Evolutionary conservation across 2,888 invertebrate species (phyloP).

Genomic region (Aromia moschata): DNA sequence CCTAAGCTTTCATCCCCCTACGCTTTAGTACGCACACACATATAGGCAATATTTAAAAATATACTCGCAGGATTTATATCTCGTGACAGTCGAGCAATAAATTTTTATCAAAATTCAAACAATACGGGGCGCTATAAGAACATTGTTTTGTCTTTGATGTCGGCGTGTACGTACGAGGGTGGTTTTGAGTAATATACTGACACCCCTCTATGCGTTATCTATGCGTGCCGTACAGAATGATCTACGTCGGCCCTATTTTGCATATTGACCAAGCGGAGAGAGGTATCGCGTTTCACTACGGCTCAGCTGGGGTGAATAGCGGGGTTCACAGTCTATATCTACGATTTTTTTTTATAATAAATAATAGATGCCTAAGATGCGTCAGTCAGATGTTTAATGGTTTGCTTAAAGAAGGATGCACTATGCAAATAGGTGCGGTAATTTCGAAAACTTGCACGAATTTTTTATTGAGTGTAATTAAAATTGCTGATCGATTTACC

Average conservation of each 20-base stretch:
- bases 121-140: conserved; percentile 46
- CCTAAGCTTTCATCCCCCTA: conserved; percentile 10
- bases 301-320: no score
- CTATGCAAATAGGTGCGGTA: no score
- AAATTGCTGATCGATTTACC: no score
- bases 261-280: conserved; percentile 20
- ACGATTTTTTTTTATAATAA: no score
- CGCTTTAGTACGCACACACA: conserved; percentile 23
- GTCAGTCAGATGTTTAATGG: no score
- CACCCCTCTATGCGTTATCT: conserved; percentile 17
- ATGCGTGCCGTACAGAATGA: conserved; percentile 13
- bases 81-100: conserved; percentile 55
- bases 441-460: no score
- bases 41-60: conserved; percentile 50
- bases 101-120: conserved; percentile 58
- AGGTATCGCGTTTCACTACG: conserved; percentile 3
- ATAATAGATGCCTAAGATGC: no score
- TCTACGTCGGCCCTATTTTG: conserved; percentile 18
- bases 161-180: conserved; percentile 26
- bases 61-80: conserved; percentile 57
- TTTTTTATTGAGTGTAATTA: no score
- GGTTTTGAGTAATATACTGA: conserved; percentile 15
- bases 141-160: conserved; percentile 44
- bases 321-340: no score
- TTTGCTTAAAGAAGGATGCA: no score